Base-by-base conservation (phyloP, 2,888 invertebrate species). In the Diaprepes abbreviatus region DNA sequence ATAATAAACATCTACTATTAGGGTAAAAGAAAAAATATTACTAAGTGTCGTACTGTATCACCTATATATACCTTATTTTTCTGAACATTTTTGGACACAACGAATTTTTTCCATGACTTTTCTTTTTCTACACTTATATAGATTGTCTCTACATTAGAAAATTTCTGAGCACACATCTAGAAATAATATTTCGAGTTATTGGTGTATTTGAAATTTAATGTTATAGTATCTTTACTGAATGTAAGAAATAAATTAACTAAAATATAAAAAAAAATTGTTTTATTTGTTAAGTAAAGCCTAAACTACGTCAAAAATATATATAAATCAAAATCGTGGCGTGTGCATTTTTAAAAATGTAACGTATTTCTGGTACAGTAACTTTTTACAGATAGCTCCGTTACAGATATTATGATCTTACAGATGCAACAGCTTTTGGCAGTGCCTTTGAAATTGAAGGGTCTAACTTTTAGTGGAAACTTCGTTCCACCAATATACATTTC, bases 141-240 rank as follows among this genome's bases (percentile, higher is more conserved):
- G 67, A 65, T 73, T 67, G 72, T 73, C 72, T 52, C 52, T 64
- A 62, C 59, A 63, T 67, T 75, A 76, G 76, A 75, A 78, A 73
- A 75, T 74, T 77, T 78, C 73, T 75, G 75, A 79, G 79, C 78
- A 78, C 79, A 75, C 70, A 77, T 76, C 73, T 72, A 74, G 74
- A 78, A 77, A 78, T 76, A 77, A 76, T 76, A 77, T 80, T 78
- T 80, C 77, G 76, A 80, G 78, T 79, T 80, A 76, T 81, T 79
- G 80, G 77, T 81, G 81, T 81, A 79, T 78, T 80, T 77, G 78
- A 79, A 77, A 79, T 77, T 81, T 79, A 80, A 80, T 81, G 81
- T 81, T 80, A 81, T 80, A 81, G 79, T 79, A 79, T 80, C 79
- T 80, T 81, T 78, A 79, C 76, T 80, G 75, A 79, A 81, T 80